Evolutionary conservation across 2,797 vertebrate species (phyloP).

Genomic region (Pelochelys cantorii): DNA sequence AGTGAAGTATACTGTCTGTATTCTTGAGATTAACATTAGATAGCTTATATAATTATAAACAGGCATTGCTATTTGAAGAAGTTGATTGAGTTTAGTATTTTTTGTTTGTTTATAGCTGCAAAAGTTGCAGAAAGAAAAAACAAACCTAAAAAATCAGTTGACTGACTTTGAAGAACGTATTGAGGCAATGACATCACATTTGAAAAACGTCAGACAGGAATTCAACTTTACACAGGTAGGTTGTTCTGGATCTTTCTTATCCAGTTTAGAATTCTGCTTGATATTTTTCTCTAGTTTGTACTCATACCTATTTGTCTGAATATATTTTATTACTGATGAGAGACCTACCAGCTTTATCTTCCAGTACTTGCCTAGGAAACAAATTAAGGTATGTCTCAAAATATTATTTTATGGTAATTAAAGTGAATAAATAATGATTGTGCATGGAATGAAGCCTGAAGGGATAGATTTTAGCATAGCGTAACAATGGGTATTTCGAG

Average conservation of each 20-base stretch:
- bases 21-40: not conserved
- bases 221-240: conserved; percentile 88
- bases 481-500: not conserved
- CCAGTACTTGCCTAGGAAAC: not conserved
- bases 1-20: not conserved
- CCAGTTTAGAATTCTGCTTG: not conserved
- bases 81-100: not conserved
- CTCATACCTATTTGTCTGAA: fast-evolving
- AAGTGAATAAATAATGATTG: not conserved
- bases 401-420: not conserved
- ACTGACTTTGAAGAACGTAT: conserved; percentile 81
- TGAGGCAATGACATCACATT: conserved; percentile 78
- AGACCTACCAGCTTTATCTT: not conserved
- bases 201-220: conserved; percentile 88
- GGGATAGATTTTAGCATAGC: not conserved
- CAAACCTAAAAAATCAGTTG: conserved; percentile 80
- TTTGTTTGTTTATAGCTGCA: conserved; percentile 81
- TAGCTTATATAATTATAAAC: not conserved
- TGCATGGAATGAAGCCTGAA: not conserved
- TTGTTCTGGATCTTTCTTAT: fast-evolving
- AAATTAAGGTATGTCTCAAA: fast-evolving
- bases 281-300: fast-evolving
- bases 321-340: not conserved
- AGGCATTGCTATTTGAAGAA: not conserved
- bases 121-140: conserved; percentile 81